These are phyloP conservation scores for Cranoglanis bouderius DNA, from an alignment of 2,113 vertebrate genomes.

Conservation along the genomic window DNA sequence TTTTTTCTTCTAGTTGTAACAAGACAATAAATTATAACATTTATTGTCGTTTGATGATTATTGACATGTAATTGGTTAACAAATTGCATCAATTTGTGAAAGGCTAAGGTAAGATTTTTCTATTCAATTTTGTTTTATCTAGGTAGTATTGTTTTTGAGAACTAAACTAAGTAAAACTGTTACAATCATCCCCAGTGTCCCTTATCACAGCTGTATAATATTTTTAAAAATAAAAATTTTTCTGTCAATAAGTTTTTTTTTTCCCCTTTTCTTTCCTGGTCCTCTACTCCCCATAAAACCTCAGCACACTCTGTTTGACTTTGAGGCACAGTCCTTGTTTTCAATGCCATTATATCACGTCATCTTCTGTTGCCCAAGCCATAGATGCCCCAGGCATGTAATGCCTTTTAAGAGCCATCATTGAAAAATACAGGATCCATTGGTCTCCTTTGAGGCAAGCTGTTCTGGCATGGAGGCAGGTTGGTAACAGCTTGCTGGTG, in stretches of 20 bases:
- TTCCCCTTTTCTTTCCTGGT: background rate
- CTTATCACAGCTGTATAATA: background rate
- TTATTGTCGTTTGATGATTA: background rate
- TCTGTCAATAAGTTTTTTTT: background rate
- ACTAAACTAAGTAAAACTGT: background rate
- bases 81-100: background rate
- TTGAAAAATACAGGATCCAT: slow-evolving; percentile 82
- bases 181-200: background rate
- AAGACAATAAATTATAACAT: background rate
- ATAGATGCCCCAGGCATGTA: slow-evolving; percentile 82
- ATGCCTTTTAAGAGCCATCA: slow-evolving; percentile 87
- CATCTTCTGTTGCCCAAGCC: slow-evolving; percentile 70
- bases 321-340: slow-evolving; percentile 62
- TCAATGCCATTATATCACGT: slow-evolving; percentile 61
- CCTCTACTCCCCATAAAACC: slow-evolving; percentile 29
- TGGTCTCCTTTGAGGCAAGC: slow-evolving; percentile 82
- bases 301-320: slow-evolving; percentile 55
- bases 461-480: slow-evolving; percentile 81
- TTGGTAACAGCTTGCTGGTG: slow-evolving; percentile 87
- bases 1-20: background rate
- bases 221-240: background rate
- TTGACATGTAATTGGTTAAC: background rate
- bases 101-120: background rate
- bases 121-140: background rate
- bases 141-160: background rate